phyloP scores from a whole-genome alignment of 2,113 vertebrate species.

The Turnix velox region DNA sequence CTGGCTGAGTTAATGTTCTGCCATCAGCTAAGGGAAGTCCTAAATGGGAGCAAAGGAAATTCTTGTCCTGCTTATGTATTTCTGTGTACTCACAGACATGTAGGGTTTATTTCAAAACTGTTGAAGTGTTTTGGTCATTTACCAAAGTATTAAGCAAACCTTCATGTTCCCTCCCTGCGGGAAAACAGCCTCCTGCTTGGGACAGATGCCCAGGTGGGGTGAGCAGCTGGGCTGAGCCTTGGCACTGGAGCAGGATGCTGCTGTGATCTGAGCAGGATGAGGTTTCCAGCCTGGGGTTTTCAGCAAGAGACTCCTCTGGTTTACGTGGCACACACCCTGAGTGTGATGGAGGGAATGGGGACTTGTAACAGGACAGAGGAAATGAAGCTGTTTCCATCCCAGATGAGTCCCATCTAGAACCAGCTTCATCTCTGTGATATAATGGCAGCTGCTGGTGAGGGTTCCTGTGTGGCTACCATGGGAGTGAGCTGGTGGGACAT shows the following conservation, averaged over 20 bases:
- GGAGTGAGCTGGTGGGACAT: neutral
- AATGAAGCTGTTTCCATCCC: neutral
- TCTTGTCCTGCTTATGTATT: neutral
- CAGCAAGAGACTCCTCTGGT: neutral
- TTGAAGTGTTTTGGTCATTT: neutral
- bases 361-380: neutral
- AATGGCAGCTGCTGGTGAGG: fast-evolving
- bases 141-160: neutral
- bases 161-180: fast-evolving
- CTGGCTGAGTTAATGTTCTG: neutral
- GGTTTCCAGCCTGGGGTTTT: neutral
- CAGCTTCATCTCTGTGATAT: fast-evolving
- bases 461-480: neutral
- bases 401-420: too few species aligned
- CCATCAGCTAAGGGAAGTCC: neutral
- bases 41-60: neutral
- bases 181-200: neutral
- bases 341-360: neutral
- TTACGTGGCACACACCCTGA: fast-evolving
- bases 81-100: fast-evolving
- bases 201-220: neutral
- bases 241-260: neutral
- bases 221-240: neutral
- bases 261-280: neutral
- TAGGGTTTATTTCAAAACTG: neutral